Percentiles rank a stretch among this genome's conserved stretches.
Evolutionary conservation across 2,888 invertebrate species (phyloP).

Genomic region (Tipula unca): DNA sequence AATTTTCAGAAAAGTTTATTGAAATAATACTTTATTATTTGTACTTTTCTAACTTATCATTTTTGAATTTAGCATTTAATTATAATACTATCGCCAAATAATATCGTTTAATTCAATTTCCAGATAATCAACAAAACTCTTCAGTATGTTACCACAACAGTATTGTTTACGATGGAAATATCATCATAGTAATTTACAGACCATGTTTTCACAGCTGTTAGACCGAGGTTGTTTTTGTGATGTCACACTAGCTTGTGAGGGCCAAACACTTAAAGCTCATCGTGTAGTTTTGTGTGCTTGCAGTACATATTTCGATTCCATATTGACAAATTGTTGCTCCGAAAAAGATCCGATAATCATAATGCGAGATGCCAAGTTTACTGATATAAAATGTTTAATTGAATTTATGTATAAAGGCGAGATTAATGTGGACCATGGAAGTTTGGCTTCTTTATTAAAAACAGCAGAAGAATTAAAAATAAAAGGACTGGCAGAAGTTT

Average conservation of each 20-base stretch:
- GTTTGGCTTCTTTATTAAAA: slow-evolving; percentile 77
- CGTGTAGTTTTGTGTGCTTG: slow-evolving; percentile 86
- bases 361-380: slow-evolving; percentile 84
- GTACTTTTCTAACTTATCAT: no score
- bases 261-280: slow-evolving; percentile 66
- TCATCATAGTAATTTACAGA: slow-evolving; percentile 83
- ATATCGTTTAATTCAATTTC: background rate
- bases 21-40: no score
- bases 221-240: slow-evolving; percentile 85
- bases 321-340: slow-evolving; percentile 67
- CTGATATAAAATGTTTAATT: slow-evolving; percentile 80
- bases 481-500: slow-evolving; percentile 84
- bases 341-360: slow-evolving; percentile 75
- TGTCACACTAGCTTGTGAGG: slow-evolving; percentile 83
- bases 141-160: slow-evolving; percentile 70
- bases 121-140: background rate
- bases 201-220: slow-evolving; percentile 78
- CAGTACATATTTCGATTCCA: slow-evolving; percentile 82
- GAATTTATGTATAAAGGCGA: slow-evolving; percentile 95
- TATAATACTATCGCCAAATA: background rate
- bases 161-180: slow-evolving; percentile 90
- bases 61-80: no score
- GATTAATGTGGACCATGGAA: slow-evolving; percentile 89
- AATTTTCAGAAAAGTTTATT: no score
- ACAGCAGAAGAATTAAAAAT: slow-evolving; percentile 88